Evolutionary conservation across 2,113 vertebrate genomes (phyloP).

Genomic region (Pelusios castaneus): DNA sequence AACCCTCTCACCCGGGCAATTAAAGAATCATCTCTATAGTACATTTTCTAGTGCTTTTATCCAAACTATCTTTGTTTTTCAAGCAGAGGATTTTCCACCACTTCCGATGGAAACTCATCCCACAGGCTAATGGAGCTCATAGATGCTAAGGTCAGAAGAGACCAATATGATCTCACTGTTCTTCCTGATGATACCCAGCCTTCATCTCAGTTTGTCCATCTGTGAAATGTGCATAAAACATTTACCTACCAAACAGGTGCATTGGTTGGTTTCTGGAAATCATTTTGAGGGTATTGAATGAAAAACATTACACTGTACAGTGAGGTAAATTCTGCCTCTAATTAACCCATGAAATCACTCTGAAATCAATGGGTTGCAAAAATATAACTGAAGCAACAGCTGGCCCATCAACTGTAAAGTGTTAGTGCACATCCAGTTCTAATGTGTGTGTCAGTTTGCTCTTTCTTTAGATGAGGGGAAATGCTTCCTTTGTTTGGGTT

Average conservation of each 20-base stretch:
- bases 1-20: background rate
- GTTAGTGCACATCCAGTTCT: background rate
- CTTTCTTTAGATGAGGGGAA: background rate
- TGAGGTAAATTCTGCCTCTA: background rate
- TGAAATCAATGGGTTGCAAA: background rate
- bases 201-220: constrained; percentile 1
- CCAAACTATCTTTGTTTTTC: background rate
- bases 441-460: background rate
- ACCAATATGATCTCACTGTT: background rate
- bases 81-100: background rate
- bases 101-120: background rate
- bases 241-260: background rate
- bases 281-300: background rate
- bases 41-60: background rate
- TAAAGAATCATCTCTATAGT: background rate
- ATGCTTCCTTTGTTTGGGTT: background rate
- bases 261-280: background rate
- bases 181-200: background rate
- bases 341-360: constrained; percentile 4
- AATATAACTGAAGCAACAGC: background rate
- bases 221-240: constrained; percentile 18
- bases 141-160: too few species aligned
- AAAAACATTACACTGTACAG: background rate
- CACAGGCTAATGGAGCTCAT: background rate
- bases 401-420: background rate